Base-by-base conservation (phyloP, 2,113 vertebrate species). In the Myodes glareolus region DNA sequence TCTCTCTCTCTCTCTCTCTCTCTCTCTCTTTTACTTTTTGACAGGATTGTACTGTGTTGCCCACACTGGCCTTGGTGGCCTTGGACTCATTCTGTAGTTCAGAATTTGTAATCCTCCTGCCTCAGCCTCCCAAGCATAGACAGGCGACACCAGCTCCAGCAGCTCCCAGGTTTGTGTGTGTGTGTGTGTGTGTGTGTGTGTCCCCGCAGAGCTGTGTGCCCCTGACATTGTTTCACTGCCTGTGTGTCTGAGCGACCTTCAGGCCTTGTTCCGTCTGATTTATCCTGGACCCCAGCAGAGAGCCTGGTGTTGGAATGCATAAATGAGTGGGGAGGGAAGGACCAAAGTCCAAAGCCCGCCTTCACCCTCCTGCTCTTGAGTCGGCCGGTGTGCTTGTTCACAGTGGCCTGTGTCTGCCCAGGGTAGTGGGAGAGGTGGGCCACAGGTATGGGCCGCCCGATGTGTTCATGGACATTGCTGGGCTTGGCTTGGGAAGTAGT, bases 281-380 rank as follows among this genome's bases (percentile, higher is more conserved):
- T 72, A n/a, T 85, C n/a, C 16, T 27, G 63, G 80, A 87, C 75
- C 52, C 8, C 0, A 55, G 86, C 0, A 23, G 94, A 88, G 80
- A 87, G 45, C 94, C 76, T 73, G 67, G 93, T 33, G 33, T 3
- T 81, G 93, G 94, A 97, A 92, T 87, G 92, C 84, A 78, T 75
- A 61, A 93, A 55, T 89, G 96, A 63, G 68, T 4, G 36, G 61
- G 68, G 90, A 72, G 45, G 96, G 93, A 87, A 91, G 45, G 94
- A 86, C 81, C 42, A 21, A 96, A 95, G 97, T 97, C 97, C 97
- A 93, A 92, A 45, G 68, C 94, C 73, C 1, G 45, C 72, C 65
- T 45, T 39, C 75, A 73, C 14, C 50, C 77, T 52, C 52, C 90
- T 10, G 25, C 81, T 21, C 16, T 31, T 0, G 68, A 72, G 45